Conservation (phyloP, 2,113 vertebrate genomes). For the Podocnemis expansa region DNA sequence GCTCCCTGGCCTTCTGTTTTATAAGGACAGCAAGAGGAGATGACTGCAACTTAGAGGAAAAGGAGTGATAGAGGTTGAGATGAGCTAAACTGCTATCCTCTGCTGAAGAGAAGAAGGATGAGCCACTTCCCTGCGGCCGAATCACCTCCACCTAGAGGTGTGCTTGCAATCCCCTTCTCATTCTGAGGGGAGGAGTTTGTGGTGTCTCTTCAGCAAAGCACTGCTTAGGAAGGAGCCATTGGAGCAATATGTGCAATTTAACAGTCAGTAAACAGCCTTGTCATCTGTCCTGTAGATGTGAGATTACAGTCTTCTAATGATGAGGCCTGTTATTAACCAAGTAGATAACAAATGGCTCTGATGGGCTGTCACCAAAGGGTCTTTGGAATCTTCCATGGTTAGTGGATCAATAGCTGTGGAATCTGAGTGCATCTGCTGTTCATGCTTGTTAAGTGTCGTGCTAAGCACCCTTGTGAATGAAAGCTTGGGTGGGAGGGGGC, state of each 20-base stretch:
- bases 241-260: neutral
- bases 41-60: neutral
- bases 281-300: neutral
- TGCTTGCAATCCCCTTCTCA: neutral
- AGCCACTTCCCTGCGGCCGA: neutral
- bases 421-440: neutral
- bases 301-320: neutral
- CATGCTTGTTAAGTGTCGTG: neutral
- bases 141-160: neutral
- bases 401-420: neutral
- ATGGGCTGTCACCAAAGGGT: neutral
- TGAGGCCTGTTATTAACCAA: neutral
- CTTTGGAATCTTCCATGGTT: neutral
- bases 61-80: neutral
- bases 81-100: neutral
- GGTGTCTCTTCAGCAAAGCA: neutral
- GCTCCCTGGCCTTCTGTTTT: neutral
- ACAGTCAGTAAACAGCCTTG: neutral
- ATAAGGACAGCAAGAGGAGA: neutral
- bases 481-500: neutral
- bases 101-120: neutral
- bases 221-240: neutral
- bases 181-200: neutral
- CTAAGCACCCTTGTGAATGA: neutral
- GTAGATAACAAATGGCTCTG: rapidly evolving